These are phyloP conservation scores for Dimorphilus gyrociliatus DNA, from an alignment of 2,888 invertebrate species.

Conservation along the genomic window DNA sequence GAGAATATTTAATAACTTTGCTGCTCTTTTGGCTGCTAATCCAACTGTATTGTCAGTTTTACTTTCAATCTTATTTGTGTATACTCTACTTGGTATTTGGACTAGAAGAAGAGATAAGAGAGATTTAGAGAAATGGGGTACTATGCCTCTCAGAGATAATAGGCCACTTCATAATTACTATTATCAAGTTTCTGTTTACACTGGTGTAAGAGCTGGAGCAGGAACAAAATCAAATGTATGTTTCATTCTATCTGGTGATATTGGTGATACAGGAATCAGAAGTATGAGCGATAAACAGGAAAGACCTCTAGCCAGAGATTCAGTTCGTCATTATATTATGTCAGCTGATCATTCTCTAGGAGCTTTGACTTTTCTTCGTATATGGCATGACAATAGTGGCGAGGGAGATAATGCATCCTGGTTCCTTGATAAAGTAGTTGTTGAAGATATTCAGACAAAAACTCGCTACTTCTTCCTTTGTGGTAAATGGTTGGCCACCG, in stretches of 20 bases:
- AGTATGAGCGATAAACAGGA: conserved; percentile 7
- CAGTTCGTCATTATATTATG: conserved; percentile 18
- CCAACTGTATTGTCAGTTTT: conserved; percentile 27
- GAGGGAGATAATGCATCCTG: conserved; percentile 12
- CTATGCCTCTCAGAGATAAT: conserved; percentile 20
- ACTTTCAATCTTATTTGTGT: conserved; percentile 15
- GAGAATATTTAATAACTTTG: conserved; percentile 30
- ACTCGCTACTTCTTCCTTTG: conserved; percentile 19
- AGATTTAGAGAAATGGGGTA: conserved; percentile 17
- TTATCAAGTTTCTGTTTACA: conserved; percentile 23
- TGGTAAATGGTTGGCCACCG: conserved; percentile 36
- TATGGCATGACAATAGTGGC: conserved; percentile 18
- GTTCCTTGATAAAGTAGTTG: conserved; percentile 18
- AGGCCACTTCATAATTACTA: conserved; percentile 15
- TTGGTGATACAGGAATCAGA: conserved; percentile 13
- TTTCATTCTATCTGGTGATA: conserved; percentile 14
- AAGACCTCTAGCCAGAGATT: conserved; percentile 13
- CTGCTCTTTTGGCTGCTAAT: conserved; percentile 28
- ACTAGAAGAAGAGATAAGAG: conserved; percentile 20
- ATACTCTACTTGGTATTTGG: conserved; percentile 20
- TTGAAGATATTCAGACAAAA: conserved; percentile 14
- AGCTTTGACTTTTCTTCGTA: conserved; percentile 13
- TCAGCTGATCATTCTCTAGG: conserved; percentile 14
- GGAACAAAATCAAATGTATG: conserved; percentile 8
- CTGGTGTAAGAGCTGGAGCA: conserved; percentile 12